Evolutionary conservation across 1,140 invertebrate species (phyloP).

Genomic region (Matsumurasca onukii): DNA sequence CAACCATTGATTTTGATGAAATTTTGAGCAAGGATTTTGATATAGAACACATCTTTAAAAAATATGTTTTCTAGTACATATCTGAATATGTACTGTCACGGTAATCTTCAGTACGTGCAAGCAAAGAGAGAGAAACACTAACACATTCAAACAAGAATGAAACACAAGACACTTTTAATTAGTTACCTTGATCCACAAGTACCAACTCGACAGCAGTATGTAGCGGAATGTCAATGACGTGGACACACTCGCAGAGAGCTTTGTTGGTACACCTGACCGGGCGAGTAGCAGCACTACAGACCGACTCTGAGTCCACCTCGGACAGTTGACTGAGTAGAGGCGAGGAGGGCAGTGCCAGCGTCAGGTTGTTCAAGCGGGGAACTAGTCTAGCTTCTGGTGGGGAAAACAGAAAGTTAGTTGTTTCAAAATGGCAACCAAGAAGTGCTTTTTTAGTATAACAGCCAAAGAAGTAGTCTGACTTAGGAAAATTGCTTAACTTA

Average conservation of each 20-base stretch:
- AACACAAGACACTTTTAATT: too few species aligned
- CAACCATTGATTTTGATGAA: too few species aligned
- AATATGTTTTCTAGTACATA: too few species aligned
- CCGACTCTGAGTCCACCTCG: conserved; percentile 54
- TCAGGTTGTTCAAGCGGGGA: conserved; percentile 60
- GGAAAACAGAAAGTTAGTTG: too few species aligned
- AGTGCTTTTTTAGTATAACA: too few species aligned
- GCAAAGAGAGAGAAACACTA: not conserved
- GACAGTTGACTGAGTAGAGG: conserved; percentile 62
- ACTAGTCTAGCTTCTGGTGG: conserved; percentile 45
- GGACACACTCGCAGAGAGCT: conserved; percentile 61
- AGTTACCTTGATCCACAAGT: conserved; percentile 68
- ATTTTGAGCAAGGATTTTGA: too few species aligned
- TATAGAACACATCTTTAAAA: too few species aligned
- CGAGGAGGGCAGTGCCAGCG: conserved; percentile 68
- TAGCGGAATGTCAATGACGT: conserved; percentile 60
- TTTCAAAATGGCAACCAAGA: too few species aligned
- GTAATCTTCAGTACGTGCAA: too few species aligned
- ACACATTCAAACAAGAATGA: not conserved
- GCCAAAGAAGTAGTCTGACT: too few species aligned
- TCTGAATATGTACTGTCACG: too few species aligned
- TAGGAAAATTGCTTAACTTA: too few species aligned
- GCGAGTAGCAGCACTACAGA: conserved; percentile 53
- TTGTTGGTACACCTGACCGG: conserved; percentile 50
- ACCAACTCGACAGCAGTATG: conserved; percentile 64